A percentile compares a stretch with the other conserved stretches of the same genome.
Evolutionary conservation across 2,113 vertebrate species (phyloP).

Genomic region (human): DNA sequence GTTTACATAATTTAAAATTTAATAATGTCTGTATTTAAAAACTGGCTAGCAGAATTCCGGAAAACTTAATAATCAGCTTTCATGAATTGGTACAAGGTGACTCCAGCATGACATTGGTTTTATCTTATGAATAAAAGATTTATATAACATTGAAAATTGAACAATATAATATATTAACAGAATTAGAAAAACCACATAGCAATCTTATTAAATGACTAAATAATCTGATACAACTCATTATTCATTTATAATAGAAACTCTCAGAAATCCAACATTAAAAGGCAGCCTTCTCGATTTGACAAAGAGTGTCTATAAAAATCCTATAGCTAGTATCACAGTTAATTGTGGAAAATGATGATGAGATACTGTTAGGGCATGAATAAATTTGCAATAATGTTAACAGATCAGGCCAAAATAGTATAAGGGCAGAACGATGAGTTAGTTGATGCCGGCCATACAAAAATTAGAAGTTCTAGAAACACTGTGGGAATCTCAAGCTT

Average conservation of each 20-base stretch:
- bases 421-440: not conserved
- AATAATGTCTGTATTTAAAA: not conserved
- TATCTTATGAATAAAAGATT: not conserved
- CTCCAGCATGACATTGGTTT: not conserved
- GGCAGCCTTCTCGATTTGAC: not conserved
- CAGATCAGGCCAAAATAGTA: not conserved
- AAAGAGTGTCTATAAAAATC: not conserved
- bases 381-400: not conserved
- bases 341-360: not conserved
- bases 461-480: not conserved
- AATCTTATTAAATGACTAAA: not conserved
- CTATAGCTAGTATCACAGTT: not conserved
- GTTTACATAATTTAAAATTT: not conserved
- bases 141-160: not conserved
- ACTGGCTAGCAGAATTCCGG: not conserved
- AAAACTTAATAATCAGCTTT: not conserved
- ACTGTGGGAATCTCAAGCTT: not conserved
- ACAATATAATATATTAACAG: not conserved
- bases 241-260: not conserved
- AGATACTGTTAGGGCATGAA: not conserved
- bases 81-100: not conserved
- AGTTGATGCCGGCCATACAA: not conserved
- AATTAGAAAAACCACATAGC: not conserved
- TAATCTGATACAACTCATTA: not conserved
- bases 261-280: not conserved